These are phyloP conservation scores for Cassiopea andromeda DNA, from an alignment of 30 jellyfish, hydroid and myxozoan genomes.

Conservation along the genomic window DNA sequence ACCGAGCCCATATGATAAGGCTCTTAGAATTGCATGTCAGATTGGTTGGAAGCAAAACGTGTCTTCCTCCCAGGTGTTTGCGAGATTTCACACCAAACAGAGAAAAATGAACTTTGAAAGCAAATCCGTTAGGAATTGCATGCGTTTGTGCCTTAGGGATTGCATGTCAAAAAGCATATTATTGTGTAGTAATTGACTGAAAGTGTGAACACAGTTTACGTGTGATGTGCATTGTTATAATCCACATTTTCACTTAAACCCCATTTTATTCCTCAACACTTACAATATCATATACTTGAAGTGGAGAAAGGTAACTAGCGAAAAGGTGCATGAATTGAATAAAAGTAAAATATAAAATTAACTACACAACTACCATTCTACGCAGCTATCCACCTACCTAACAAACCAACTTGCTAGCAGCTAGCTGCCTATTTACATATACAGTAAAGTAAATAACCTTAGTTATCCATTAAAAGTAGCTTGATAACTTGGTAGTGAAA, in stretches of 20 bases:
- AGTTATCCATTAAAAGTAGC: no score
- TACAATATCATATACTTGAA: background rate
- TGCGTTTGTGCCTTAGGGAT: background rate
- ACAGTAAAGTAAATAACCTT: background rate
- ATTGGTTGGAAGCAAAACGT: background rate
- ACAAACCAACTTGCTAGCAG: background rate
- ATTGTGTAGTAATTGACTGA: background rate
- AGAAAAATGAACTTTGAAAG: background rate
- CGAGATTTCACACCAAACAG: constrained; percentile 11
- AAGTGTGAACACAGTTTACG: background rate
- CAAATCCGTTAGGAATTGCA: background rate
- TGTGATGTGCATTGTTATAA: background rate
- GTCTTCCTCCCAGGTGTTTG: background rate
- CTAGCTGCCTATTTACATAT: background rate
- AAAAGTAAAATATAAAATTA: background rate
- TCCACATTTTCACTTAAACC: background rate
- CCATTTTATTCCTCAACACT: background rate
- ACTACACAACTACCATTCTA: background rate
- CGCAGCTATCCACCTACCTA: background rate
- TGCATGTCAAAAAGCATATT: background rate
- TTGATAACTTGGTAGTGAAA: no score
- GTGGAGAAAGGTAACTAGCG: background rate
- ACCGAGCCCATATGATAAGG: no score
- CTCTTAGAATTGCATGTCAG: background rate
- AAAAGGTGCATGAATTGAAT: background rate